Evolutionary conservation across 1,140 invertebrate genomes (phyloP), one percentile per base, ranked within the genome.

Genomic region (Amyelois transitella): DNA sequence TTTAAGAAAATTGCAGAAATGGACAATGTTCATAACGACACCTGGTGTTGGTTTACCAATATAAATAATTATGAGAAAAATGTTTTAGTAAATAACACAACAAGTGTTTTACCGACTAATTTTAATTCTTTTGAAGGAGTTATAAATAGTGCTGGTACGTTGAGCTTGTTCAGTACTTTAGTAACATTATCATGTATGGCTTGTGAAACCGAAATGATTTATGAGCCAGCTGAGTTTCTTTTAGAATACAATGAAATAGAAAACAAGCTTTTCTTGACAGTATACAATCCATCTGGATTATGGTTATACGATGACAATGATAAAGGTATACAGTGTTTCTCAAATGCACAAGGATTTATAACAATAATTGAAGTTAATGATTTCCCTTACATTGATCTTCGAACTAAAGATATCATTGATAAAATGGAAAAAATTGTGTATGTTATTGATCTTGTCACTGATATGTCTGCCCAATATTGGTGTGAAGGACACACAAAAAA

Each of bases 401-500:
- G 44, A 38, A 51, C 58, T 21, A 18, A 48, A 7, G 50, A 64
- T 49, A 43, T 24, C 43, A 18, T 56, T 18, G 22, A 21, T 17
- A 49, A 57, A 18, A 43, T 70, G 57, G 79, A 82, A 60, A 81
- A 81, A 71, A 51, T 58, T 20, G 64, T 81, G 6, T 83, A 79
- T 55, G 52, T 55, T 48, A 72, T 86, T 14, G 62, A 77, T 58
- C 58, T 77, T 25, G 65, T 83, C 10, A 77, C 77, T 12, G 69
- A 79, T 19, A 69, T 75, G 60, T 72, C 78, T 21, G 82, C 80
- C 10, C 77, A 83, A 49, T 86, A 86, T 61, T 86, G 82, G 82
- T 86, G 82, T 64, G 80, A 86, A 65, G 82, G 75, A 5, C 82
- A 86, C 48, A 77, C 74, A 12, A 73, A 72, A 56, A 76, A 81